phyloP scores from a whole-genome alignment of 2,888 invertebrate genomes.

The Conus canariensis region DNA sequence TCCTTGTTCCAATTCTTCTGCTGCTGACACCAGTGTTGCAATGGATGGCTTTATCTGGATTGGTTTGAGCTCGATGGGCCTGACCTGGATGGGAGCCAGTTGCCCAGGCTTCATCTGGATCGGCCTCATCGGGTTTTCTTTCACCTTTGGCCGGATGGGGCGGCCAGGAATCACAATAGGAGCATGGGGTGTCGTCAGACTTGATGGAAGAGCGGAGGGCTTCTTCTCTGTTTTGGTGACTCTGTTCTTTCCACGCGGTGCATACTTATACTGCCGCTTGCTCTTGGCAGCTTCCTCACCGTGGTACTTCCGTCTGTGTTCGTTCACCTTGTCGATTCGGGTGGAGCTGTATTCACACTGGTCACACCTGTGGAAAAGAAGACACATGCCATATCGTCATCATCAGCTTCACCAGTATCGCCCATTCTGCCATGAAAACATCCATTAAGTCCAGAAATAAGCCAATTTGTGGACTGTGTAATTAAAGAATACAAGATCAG shows the following conservation, averaged over 20 bases:
- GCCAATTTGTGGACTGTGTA: too few relatives aligned
- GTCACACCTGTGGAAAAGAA: constrained; percentile 77
- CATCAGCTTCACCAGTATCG: not conserved
- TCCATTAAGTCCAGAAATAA: not conserved
- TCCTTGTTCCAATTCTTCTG: not conserved
- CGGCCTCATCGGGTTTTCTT: not conserved
- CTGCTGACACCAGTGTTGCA: constrained; percentile 29
- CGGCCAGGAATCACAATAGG: not conserved
- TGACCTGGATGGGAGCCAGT: too few relatives aligned
- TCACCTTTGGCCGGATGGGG: not conserved
- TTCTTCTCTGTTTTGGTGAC: not conserved
- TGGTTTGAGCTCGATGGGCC: not conserved
- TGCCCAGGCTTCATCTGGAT: not conserved
- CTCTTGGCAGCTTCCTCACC: constrained; percentile 65
- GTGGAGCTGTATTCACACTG: constrained; percentile 85
- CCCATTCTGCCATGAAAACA: not conserved
- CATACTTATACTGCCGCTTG: not conserved
- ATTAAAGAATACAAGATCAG: too few relatives aligned
- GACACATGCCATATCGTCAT: not conserved
- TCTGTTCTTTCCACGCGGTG: constrained; percentile 26
- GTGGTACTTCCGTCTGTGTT: constrained; percentile 80
- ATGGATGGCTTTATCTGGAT: not conserved
- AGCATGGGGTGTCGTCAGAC: not conserved
- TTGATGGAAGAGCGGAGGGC: not conserved
- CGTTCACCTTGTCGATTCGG: constrained; percentile 85